Evolutionary conservation across 2,888 invertebrate genomes (phyloP).

Genomic region (Hyposoter dolosus): DNA sequence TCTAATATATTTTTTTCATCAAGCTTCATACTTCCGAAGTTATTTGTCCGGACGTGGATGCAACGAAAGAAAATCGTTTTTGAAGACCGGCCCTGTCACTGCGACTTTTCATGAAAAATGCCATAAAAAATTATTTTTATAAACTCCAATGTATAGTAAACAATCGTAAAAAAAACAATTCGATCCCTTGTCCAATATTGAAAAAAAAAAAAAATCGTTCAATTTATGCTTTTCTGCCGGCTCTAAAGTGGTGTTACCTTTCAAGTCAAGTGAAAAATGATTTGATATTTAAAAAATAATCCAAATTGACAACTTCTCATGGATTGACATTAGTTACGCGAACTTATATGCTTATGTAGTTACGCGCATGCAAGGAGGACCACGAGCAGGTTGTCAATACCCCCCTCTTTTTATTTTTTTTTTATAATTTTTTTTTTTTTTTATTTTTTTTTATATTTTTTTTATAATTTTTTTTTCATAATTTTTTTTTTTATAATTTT

Average conservation of each 20-base stretch:
- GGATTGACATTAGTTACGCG: conserved; percentile 1
- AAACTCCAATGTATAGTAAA: no score
- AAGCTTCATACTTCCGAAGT: no score
- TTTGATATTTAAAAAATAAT: background rate
- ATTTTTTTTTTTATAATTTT: background rate
- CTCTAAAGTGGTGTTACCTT: background rate
- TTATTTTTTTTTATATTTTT: background rate
- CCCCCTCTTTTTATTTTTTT: background rate
- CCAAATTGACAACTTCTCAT: background rate
- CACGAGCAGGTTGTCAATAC: conserved; percentile 13
- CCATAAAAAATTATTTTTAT: background rate
- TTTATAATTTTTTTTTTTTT: background rate
- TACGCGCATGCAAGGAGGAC: no score
- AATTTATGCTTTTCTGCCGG: background rate
- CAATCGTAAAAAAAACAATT: no score
- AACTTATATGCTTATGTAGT: background rate
- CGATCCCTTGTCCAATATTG: no score
- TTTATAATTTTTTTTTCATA: background rate
- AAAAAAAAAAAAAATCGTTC: no score
- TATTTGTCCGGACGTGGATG: background rate
- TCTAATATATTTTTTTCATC: no score
- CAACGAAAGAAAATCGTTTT: no score
- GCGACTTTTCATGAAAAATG: no score
- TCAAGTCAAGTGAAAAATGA: background rate
- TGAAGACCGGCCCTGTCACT: no score